Conservation (phyloP, 37 sponge, comb jelly and placozoan species). For the Petrosia ficiformis region DNA sequence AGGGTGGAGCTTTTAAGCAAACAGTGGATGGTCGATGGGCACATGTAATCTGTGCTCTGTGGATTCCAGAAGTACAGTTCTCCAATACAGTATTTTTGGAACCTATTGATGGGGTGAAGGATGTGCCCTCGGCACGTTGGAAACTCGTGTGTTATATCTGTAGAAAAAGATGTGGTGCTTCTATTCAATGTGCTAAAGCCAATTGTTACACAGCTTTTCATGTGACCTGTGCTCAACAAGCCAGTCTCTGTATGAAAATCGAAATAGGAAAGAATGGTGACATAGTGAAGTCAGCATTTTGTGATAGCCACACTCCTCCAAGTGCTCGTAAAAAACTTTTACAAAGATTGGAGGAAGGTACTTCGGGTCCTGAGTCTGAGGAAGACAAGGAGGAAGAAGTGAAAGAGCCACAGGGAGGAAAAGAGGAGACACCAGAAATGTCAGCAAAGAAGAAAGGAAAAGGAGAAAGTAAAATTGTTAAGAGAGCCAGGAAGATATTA, state of each 20-base stretch:
- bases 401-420: conserved; percentile 4
- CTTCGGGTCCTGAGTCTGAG: conserved; percentile 5
- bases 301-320: conserved; percentile 83
- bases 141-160: conserved; percentile 95
- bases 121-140: conserved; percentile 97
- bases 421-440: conserved; percentile 6
- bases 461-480: conserved; percentile 26
- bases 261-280: conserved; percentile 55
- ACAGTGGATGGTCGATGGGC: conserved; percentile 91
- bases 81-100: conserved; percentile 97
- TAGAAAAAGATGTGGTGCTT: conserved; percentile 81
- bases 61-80: conserved; percentile 99
- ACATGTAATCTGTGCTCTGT: conserved; percentile 97
- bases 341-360: conserved; percentile 12
- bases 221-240: conserved; percentile 98
- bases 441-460: conserved; percentile 5
- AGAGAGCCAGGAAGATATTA: conserved; percentile 20
- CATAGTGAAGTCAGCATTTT: conserved; percentile 87
- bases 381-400: conserved; percentile 9
- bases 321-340: conserved; percentile 50
- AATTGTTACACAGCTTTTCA: conserved; percentile 99
- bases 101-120: conserved; percentile 93
- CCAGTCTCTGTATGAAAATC: conserved; percentile 90
- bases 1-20: conserved; percentile 98
- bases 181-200: conserved; percentile 94